phyloP scores from a whole-genome alignment of 2,888 invertebrate species.

The Druceiella hillmani region DNA sequence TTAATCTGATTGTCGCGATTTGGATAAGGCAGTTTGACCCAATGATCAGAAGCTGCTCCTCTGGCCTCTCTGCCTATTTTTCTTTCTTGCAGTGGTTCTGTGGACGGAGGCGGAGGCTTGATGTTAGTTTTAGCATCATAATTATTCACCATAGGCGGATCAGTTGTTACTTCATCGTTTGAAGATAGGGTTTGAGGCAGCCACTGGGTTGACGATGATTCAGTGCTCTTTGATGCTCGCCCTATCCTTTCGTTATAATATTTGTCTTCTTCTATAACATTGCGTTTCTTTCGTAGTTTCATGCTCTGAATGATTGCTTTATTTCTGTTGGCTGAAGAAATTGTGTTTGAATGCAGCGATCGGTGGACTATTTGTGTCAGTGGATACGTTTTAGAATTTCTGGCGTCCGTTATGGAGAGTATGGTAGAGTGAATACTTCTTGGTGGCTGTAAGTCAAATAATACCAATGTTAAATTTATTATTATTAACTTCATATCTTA shows the following conservation, averaged over 20 bases:
- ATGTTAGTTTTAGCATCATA: constrained; percentile 31
- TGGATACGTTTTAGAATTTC: too few species aligned
- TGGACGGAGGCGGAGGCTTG: constrained; percentile 36
- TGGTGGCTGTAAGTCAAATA: too few species aligned
- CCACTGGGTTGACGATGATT: constrained; percentile 34
- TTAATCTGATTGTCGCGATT: constrained; percentile 33
- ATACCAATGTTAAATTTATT: too few species aligned
- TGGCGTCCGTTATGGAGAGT: too few species aligned
- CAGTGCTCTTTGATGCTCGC: too few species aligned
- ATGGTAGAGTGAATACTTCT: too few species aligned
- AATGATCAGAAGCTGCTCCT: constrained; percentile 53
- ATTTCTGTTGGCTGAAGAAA: too few species aligned
- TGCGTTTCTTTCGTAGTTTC: too few species aligned
- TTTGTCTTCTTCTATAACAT: constrained; percentile 47
- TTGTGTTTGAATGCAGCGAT: too few species aligned
- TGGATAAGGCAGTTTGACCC: constrained; percentile 56
- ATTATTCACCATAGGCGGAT: constrained; percentile 37
- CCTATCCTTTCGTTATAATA: constrained; percentile 34
- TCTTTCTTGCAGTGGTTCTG: constrained; percentile 44
- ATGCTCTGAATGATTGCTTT: too few species aligned
- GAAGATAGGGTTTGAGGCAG: constrained; percentile 39
- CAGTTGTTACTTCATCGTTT: constrained; percentile 42
- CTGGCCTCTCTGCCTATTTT: constrained; percentile 55
- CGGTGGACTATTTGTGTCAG: too few species aligned
- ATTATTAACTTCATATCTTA: too few species aligned